phyloP scores from a whole-genome alignment of 2,888 invertebrate species.

The Drosophila atroscutellata region DNA sequence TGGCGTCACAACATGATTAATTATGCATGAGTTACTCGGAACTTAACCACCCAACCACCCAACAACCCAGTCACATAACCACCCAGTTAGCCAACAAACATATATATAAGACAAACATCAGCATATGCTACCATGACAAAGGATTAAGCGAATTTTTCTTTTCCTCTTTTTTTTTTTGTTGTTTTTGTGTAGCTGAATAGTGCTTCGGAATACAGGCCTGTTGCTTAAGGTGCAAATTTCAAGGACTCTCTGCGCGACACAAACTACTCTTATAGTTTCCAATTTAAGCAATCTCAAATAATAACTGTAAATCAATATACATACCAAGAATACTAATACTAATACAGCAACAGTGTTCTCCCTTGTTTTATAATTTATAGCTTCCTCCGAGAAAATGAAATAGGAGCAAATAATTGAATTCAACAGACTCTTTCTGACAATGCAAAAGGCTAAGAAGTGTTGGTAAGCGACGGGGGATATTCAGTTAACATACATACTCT shows the following conservation, averaged over 20 bases:
- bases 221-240: constrained; percentile 6
- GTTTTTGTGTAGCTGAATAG: background rate
- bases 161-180: background rate
- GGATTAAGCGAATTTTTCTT: constrained; percentile 24
- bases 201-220: background rate
- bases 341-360: too few relatives aligned
- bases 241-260: background rate
- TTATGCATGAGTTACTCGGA: constrained; percentile 63
- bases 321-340: background rate
- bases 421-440: background rate
- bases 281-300: constrained; percentile 23
- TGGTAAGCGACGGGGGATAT: background rate
- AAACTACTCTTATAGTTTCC: constrained; percentile 19
- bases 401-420: background rate
- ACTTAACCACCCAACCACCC: background rate
- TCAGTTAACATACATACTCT: too few relatives aligned
- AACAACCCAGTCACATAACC: background rate
- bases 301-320: background rate
- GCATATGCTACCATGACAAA: constrained; percentile 46
- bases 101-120: constrained; percentile 51
- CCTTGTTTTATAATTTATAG: background rate
- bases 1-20: constrained; percentile 70
- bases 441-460: background rate
- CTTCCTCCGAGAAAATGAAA: background rate
- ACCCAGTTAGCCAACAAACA: constrained; percentile 7